Evolutionary conservation across 2,888 invertebrate genomes (phyloP), one percentile per base, ranked within the genome.

Genomic region (Mesodorylaimus sp.): DNA sequence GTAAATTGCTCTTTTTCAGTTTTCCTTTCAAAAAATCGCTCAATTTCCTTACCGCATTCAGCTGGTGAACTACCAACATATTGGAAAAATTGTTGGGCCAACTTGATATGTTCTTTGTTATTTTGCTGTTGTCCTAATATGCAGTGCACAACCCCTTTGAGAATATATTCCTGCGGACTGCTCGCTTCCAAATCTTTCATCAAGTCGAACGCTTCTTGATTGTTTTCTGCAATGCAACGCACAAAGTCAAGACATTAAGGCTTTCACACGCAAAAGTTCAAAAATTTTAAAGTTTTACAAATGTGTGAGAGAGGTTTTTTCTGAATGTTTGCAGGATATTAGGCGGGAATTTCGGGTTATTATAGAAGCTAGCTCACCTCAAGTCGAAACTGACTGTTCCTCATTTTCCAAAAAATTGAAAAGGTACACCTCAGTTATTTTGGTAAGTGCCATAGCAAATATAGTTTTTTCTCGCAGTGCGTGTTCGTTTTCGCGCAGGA

Each of bases 31-130:
- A 7, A 41, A 21, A 7, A 41, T 16, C 19, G 19, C 19, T 32
- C 13, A n/a, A n/a, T 44, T 16, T 24, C 63, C 64, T 56, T 59
- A 70, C 71, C 73, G 66, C 91, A 89, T 71, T 97, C 95, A 24
- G 88, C 85, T 1, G 85, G 81, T 0, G 91, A 93, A 56, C 88
- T 87, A 50, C 95, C 95, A 2, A 97, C 91, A 52, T 91, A 70
- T 68, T 91, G 89, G 66, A 91, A 87, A 68, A 86, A 93, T 67
- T 91, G 88, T 66, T 95, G 88, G 0, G 95, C 95, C 13, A 82
- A 77, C 73, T 89, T 89, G 58, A 93, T 75, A 64, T 89, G 83
- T 58, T 97, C 93, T 56, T 83, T 78, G 89, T 91, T 64, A 23
- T n/a, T n/a, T 7, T 21, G 7, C 61, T 89, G 86, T 63, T 93